These are phyloP conservation scores for Onychostruthus taczanowskii DNA, from an alignment of 2,113 vertebrate genomes.

Conservation along the genomic window DNA sequence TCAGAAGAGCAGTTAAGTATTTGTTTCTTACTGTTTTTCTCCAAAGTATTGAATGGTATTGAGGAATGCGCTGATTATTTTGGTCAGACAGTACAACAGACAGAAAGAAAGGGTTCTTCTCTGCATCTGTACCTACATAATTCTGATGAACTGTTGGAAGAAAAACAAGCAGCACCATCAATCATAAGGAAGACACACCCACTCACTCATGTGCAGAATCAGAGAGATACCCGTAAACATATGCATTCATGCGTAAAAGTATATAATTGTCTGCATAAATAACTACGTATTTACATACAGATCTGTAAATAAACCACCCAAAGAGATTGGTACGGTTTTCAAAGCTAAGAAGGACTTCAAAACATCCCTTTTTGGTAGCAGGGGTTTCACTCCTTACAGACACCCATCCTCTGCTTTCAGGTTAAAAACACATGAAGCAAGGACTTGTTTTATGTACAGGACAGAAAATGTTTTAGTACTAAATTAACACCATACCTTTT, in stretches of 20 bases:
- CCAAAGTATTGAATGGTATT: slow-evolving; percentile 97
- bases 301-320: neutral
- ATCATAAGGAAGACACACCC: neutral
- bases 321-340: neutral
- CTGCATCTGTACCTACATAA: slow-evolving; percentile 91
- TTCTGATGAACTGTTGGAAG: slow-evolving; percentile 90
- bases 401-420: neutral
- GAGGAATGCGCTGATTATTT: slow-evolving; percentile 94
- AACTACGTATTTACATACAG: neutral
- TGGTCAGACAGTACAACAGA: slow-evolving; percentile 97
- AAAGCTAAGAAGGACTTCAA: neutral
- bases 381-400: neutral
- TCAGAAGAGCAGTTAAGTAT: neutral
- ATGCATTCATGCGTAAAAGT: neutral
- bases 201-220: fast-evolving
- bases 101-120: slow-evolving; percentile 96
- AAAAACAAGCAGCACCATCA: neutral
- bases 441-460: neutral
- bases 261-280: neutral
- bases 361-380: neutral
- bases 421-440: neutral
- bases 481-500: neutral
- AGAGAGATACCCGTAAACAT: neutral
- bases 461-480: neutral
- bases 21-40: slow-evolving; percentile 87